A percentile compares a stretch with the other conserved stretches of the same genome.
phyloP scores from a whole-genome alignment of 2,113 vertebrate genomes.

The Eptesicus fuscus region DNA sequence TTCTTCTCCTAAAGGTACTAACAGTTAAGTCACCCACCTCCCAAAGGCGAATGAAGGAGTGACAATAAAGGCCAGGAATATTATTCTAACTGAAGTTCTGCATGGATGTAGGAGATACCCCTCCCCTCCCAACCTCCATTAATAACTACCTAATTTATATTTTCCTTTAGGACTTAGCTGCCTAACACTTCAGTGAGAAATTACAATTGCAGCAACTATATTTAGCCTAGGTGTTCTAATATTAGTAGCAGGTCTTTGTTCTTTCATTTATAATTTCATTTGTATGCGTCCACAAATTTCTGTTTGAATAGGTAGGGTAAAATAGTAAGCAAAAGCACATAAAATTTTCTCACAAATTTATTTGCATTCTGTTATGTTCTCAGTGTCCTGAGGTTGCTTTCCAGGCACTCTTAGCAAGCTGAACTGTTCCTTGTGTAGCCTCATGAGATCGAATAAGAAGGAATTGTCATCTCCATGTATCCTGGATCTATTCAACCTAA shows the following conservation, averaged over 20 bases:
- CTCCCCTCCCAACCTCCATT: background rate
- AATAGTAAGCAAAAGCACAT: background rate
- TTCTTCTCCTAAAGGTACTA: background rate
- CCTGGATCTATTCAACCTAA: background rate
- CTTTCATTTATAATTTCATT: background rate
- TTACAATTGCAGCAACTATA: background rate
- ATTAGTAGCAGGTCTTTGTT: background rate
- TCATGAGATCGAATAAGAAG: background rate
- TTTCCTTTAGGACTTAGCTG: background rate
- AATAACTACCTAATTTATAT: background rate
- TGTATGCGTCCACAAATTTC: background rate
- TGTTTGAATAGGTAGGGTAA: background rate
- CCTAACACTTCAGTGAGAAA: background rate
- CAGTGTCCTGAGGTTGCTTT: background rate
- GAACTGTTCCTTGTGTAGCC: background rate
- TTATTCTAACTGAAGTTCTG: background rate
- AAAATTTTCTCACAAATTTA: background rate
- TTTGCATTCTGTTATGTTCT: background rate
- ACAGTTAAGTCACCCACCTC: background rate
- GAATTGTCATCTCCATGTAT: background rate
- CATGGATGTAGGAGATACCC: background rate
- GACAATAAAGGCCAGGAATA: background rate
- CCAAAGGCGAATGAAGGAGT: background rate
- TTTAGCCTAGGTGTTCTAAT: background rate
- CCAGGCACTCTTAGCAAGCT: background rate